phyloP scores from a whole-genome alignment of 1,140 invertebrate genomes.

The Conopomorpha cramerella region DNA sequence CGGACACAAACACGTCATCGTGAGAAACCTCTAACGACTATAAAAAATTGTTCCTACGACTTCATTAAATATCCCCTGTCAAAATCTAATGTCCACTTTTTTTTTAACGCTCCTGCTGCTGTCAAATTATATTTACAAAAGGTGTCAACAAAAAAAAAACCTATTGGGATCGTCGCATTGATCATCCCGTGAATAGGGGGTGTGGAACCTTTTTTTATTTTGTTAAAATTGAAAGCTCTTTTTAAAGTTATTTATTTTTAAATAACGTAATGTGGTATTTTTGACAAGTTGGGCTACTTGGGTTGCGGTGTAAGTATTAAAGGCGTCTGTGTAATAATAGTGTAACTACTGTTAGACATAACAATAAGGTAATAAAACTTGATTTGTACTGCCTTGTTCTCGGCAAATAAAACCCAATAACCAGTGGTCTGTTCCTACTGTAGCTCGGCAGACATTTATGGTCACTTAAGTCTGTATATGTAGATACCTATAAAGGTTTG shows the following conservation, averaged over 20 bases:
- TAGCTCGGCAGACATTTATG: no score
- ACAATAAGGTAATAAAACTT: no score
- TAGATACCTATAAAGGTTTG: no score
- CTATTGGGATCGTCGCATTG: constrained; percentile 11
- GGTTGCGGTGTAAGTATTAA: neutral
- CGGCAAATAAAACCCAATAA: no score
- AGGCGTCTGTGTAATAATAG: no score
- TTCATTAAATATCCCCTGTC: constrained; percentile 59
- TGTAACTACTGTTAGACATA: no score
- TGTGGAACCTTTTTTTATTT: constrained; percentile 18
- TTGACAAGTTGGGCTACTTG: neutral
- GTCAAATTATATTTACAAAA: constrained; percentile 58
- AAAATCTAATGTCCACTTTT: constrained; percentile 51
- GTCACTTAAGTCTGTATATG: no score
- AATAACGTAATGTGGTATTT: neutral
- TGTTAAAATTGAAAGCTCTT: neutral
- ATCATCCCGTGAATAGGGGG: constrained; percentile 16
- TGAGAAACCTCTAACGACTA: constrained; percentile 29
- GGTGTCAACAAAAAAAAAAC: constrained; percentile 54
- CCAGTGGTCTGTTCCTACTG: neutral
- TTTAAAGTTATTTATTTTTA: neutral
- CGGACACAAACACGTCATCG: constrained; percentile 38
- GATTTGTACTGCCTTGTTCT: no score
- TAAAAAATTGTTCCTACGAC: constrained; percentile 45
- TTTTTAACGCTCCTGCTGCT: constrained; percentile 52